Conservation (phyloP, 2,797 vertebrate genomes). For the Psittacula derbiana region DNA sequence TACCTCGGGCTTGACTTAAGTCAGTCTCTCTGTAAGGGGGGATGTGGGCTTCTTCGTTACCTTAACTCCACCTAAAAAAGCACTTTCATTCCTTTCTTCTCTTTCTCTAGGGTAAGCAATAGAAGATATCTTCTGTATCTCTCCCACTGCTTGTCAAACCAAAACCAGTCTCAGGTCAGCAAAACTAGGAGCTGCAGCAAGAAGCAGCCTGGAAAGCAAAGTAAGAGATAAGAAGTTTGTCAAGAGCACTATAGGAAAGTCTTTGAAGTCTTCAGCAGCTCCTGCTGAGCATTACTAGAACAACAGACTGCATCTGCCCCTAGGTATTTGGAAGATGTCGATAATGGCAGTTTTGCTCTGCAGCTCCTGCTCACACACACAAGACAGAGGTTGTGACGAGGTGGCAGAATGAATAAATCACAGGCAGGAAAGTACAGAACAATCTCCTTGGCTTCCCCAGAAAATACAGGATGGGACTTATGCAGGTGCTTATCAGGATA, state of each 20-base stretch:
- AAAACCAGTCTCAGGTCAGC: conserved; percentile 1
- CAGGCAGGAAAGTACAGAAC: background rate
- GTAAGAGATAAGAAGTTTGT: background rate
- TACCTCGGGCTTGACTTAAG: background rate
- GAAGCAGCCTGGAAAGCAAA: background rate
- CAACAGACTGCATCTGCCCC: background rate
- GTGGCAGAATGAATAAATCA: background rate
- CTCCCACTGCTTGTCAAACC: background rate
- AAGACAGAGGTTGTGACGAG: background rate
- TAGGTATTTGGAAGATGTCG: background rate
- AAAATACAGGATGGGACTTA: background rate
- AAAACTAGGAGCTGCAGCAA: background rate
- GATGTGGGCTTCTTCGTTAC: background rate
- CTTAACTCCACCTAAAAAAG: background rate
- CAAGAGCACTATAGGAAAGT: background rate
- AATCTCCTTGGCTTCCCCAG: background rate
- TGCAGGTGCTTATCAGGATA: background rate
- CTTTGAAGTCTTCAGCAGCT: conserved; percentile 23
- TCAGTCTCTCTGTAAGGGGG: background rate
- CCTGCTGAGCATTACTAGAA: background rate
- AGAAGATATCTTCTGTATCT: background rate
- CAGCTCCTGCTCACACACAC: background rate
- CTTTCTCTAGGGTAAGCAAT: background rate
- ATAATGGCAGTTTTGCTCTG: background rate
- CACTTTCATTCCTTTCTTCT: background rate